Evolutionary conservation across 1,140 invertebrate genomes (phyloP).

Genomic region (Tetragnatha versicolor): DNA sequence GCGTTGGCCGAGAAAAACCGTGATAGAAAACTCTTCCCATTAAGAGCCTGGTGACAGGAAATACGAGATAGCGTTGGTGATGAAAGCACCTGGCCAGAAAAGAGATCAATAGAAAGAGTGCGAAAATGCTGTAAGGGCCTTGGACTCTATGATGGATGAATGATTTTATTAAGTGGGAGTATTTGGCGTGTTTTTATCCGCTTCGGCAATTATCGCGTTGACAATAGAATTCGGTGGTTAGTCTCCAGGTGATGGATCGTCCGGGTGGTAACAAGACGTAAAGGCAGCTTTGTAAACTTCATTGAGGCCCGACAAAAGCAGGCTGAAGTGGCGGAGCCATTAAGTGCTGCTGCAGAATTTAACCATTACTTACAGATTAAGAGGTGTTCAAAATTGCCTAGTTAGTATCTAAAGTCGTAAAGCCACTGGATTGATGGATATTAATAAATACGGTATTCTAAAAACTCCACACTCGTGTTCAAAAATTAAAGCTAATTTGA

Average conservation of each 20-base stretch:
- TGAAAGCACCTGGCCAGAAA: conserved; percentile 15
- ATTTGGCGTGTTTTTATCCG: conserved; percentile 44
- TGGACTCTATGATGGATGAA: conserved; percentile 44
- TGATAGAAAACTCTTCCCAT: conserved; percentile 23
- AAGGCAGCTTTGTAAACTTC: conserved; percentile 18
- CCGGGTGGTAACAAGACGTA: conserved; percentile 11
- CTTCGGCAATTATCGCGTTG: conserved; percentile 42
- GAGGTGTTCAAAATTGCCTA: neutral
- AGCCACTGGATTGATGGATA: neutral
- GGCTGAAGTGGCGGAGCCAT: neutral
- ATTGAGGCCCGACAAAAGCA: neutral
- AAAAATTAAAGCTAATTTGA: neutral
- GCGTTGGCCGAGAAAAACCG: neutral
- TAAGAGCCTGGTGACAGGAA: conserved; percentile 30
- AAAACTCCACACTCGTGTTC: neutral
- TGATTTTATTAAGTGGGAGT: conserved; percentile 47
- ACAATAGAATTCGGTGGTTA: conserved; percentile 47
- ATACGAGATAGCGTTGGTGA: neutral
- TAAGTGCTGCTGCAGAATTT: neutral
- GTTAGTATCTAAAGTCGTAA: neutral
- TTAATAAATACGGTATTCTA: neutral
- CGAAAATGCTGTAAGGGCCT: conserved; percentile 21
- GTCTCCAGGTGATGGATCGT: conserved; percentile 25
- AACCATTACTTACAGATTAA: neutral
- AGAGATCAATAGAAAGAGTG: conserved; percentile 45